Evolutionary conservation across 2,797 vertebrate species (phyloP), one percentile per base, ranked within the genome.

Genomic region (Anas bahamensis): DNA sequence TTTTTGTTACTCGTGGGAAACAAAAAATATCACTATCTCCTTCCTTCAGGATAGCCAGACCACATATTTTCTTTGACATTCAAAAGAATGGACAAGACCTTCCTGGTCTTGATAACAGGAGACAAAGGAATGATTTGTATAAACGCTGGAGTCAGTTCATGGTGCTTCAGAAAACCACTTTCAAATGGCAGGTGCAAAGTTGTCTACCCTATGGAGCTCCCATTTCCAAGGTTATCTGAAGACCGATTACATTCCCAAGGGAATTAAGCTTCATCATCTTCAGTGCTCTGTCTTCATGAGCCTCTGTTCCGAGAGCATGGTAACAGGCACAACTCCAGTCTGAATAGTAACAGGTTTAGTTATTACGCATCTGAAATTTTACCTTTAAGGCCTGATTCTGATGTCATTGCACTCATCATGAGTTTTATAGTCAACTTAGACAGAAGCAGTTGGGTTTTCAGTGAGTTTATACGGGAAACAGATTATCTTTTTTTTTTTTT

Each of bases 171-270:
- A 41, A 42, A 89, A 37, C 17, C 17, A 3, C 29, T 56, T 70
- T 44, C 18, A 86, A 69, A 77, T 29, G 7, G 3, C 53, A 59
- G 56, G 42, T 76, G 64, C 78, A 82, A 79, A 46, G 46, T 10
- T 0, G 0, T 35, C 63, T 22, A 4, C 7, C 9, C 37, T 60
- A 15, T 4, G 6, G 3, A 92, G 33, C 22, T 89, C 37, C 28
- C 33, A 75, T 14, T 61, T 63, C 70, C 52, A 59, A 50, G 46
- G 55, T 59, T 74, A 23, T 8, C 44, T 50, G 41, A 69, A 83
- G 66, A 57, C 17, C 61, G 19, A 86, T 10, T 5, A 13, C 12
- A 11, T 42, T 41, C 41, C 64, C 2, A 1, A 75, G 37, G 59
- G 23, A 90, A 77, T 70, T 76, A 55, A 66, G 18, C 37, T 70